These are phyloP conservation scores for Tetranychus cinnabarinus DNA, from an alignment of 1,140 invertebrate genomes.

Conservation along the genomic window DNA sequence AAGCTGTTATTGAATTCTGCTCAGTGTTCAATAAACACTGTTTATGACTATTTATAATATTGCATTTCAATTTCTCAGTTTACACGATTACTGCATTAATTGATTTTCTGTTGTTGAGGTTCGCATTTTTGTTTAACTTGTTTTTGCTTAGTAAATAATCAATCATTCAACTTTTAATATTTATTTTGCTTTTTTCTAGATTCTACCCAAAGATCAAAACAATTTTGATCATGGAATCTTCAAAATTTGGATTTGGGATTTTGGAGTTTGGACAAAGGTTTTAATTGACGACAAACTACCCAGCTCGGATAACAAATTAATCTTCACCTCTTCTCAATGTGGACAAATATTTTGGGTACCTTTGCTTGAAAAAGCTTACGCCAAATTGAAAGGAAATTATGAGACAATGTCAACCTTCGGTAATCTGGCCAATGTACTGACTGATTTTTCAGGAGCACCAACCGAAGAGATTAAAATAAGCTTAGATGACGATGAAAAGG, in stretches of 20 bases:
- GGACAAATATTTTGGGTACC: constrained; percentile 66
- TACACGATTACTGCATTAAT: no score
- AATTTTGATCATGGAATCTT: constrained; percentile 6
- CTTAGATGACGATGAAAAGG: background rate
- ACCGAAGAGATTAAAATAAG: background rate
- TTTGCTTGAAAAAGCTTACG: constrained; percentile 88
- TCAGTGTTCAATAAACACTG: no score
- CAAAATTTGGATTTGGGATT: constrained; percentile 4
- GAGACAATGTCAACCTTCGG: constrained; percentile 78
- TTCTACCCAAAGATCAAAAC: background rate
- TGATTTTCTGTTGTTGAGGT: no score
- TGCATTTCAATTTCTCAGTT: no score
- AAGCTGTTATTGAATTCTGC: no score
- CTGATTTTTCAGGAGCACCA: constrained; percentile 68
- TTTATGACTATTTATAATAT: no score
- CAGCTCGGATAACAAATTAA: background rate
- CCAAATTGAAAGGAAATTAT: constrained; percentile 81
- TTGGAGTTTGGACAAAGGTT: constrained; percentile 3
- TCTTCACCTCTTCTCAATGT: constrained; percentile 1
- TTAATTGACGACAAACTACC: constrained; percentile 8
- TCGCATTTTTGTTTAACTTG: no score
- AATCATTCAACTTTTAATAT: no score
- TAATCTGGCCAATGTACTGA: constrained; percentile 86
- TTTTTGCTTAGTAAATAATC: no score
- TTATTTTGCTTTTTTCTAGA: background rate